A percentile compares a stretch with the other conserved stretches of the same genome.
Conservation (phyloP, 2,113 vertebrate genomes). For the Eudorcas thomsonii region DNA sequence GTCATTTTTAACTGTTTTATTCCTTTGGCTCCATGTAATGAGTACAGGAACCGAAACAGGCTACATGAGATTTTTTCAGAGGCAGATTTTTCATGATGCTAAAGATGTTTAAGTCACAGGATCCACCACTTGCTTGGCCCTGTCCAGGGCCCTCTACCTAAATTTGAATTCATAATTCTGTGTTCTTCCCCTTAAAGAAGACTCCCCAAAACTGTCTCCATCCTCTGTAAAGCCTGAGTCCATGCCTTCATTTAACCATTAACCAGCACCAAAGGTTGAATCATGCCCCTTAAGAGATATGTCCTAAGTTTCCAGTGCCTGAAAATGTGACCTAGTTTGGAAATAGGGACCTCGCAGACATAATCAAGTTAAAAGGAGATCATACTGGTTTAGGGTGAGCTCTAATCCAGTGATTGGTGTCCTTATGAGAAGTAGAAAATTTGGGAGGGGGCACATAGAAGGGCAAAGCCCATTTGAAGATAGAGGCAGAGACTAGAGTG, state of each 20-base stretch:
- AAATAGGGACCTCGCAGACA: background rate
- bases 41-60: background rate
- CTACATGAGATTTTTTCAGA: background rate
- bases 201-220: background rate
- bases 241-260: too few species aligned
- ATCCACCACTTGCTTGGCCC: fast-evolving
- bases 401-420: background rate
- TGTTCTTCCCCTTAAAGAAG: background rate
- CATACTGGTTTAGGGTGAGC: too few species aligned
- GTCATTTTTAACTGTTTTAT: background rate
- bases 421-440: background rate
- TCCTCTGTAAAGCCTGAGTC: background rate
- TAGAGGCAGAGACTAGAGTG: background rate
- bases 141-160: background rate
- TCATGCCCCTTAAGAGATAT: too few species aligned
- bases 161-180: background rate
- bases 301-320: too few species aligned
- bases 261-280: background rate
- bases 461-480: background rate
- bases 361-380: background rate
- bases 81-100: background rate
- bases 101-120: too few species aligned
- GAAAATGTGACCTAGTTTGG: background rate
- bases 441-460: background rate
- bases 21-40: background rate